Percentiles rank a stretch among this genome's conserved stretches.
Evolutionary conservation across 2,113 vertebrate genomes (phyloP).

Genomic region (Odontophorus gujanensis): DNA sequence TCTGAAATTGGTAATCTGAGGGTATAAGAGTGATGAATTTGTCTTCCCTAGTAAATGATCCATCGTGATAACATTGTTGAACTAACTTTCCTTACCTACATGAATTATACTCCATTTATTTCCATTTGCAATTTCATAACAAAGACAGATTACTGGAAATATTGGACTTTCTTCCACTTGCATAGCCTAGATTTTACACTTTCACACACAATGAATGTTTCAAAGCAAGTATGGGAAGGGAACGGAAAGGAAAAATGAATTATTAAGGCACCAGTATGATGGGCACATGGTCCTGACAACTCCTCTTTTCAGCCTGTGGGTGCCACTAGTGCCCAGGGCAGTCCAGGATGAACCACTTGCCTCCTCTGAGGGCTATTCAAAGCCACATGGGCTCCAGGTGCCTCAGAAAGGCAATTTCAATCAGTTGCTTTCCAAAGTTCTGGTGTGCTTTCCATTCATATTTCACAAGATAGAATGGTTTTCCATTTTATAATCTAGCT

Average conservation of each 20-base stretch:
- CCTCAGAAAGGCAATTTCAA: background rate
- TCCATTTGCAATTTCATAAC: conserved; percentile 8
- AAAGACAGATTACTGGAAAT: background rate
- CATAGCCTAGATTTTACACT: background rate
- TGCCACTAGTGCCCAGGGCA: background rate
- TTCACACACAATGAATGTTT: background rate
- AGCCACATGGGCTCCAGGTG: background rate
- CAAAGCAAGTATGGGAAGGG: background rate
- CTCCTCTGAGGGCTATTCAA: background rate
- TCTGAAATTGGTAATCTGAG: background rate
- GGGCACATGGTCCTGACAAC: background rate
- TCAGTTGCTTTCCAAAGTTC: background rate
- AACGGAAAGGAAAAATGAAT: conserved; percentile 2
- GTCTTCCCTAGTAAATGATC: background rate
- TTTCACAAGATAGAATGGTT: background rate
- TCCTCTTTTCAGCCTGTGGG: background rate
- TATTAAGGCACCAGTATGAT: conserved; percentile 15
- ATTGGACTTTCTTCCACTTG: background rate
- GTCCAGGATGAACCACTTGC: background rate
- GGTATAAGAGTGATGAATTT: background rate
- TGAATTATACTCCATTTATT: background rate
- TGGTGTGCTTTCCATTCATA: background rate
- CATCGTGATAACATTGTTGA: background rate
- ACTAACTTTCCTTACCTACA: background rate
- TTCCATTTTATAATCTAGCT: background rate